Evolutionary conservation across 2,113 vertebrate species (phyloP), one percentile per base, ranked within the genome.

Genomic region (Glareola pratincola): DNA sequence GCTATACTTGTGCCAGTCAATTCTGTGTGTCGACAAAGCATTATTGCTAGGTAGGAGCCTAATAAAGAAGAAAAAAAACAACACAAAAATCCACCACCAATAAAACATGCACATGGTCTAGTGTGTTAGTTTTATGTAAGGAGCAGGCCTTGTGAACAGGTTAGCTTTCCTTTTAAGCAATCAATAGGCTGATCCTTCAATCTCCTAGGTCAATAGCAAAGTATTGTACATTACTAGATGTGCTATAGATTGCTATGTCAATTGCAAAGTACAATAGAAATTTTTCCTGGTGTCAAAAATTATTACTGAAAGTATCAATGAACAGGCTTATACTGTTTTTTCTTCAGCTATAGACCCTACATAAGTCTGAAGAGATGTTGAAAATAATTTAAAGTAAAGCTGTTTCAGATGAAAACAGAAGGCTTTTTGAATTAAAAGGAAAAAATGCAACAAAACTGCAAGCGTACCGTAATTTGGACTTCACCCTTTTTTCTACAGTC

Each of bases 381-480:
- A 94, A 92, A 94, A 89, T 20, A 71, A 22, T 87, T 74, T 48
- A 41, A 89, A 45, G 37, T 45, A 67, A 92, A 74, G 56, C 23
- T 37, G 22, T 74, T 93, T 77, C 57, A 86, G 41, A 71, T 32
- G 23, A 86, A 92, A 92, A 76, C 19, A 73, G 53, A 92, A 83
- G 19, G 54, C 6, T 53, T 83, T 81, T 75, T 21, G 9, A 88
- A 45, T 50, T 88, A 48, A 69, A 83, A 74, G n/a, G 45, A 47
- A 85, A 82, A 84, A 87, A 54, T 6, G 30, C 60, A 78, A 75
- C 56, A 82, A 50, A 93, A 63, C 39, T 51, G 51, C 32, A 88
- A 95, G 69, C 48, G 51, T 81, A 91, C 47, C 4, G 0, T 72
- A 75, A 69, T 85, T 82, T 37, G 64, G 66, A 82, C 51, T 78